A percentile compares a stretch with the other conserved stretches of the same genome.
phyloP scores from a whole-genome alignment of 1,140 invertebrate genomes.

The Araneus ventricosus region DNA sequence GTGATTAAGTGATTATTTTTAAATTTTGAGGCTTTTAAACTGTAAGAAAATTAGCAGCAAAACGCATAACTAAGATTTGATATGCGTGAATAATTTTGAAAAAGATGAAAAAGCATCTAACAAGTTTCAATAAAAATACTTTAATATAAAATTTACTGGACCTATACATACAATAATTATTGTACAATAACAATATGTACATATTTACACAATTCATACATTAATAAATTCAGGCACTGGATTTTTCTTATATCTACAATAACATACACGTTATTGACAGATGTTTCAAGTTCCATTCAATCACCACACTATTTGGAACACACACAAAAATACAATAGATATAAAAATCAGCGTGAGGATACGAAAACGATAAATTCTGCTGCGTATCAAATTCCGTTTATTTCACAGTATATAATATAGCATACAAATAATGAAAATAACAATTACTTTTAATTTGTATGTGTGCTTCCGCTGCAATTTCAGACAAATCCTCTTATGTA shows the following conservation, averaged over 20 bases:
- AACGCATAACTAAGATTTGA: no score
- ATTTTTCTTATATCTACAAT: conserved; percentile 38
- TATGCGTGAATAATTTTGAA: no score
- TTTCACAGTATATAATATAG: background rate
- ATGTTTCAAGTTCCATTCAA: conserved; percentile 8
- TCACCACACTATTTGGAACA: background rate
- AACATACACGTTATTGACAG: conserved; percentile 25
- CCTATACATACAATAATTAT: conserved; percentile 70
- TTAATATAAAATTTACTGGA: conserved; percentile 60
- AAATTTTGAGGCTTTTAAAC: no score
- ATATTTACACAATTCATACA: conserved; percentile 68
- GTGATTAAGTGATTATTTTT: no score
- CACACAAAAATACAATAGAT: conserved; percentile 24
- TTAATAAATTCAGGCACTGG: conserved; percentile 56
- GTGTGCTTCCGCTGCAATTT: conserved; percentile 45
- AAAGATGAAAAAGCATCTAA: no score
- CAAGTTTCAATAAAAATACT: conserved; percentile 65
- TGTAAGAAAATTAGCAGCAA: no score
- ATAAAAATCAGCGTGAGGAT: conserved; percentile 19
- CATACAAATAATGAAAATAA: background rate
- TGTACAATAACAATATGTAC: conserved; percentile 73
- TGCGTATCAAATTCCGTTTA: conserved; percentile 61
- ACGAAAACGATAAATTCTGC: conserved; percentile 39
- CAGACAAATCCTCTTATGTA: background rate
- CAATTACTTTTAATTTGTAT: background rate